Base-by-base conservation (phyloP, 2,888 invertebrate genomes). In the Celastrina argiolus region DNA sequence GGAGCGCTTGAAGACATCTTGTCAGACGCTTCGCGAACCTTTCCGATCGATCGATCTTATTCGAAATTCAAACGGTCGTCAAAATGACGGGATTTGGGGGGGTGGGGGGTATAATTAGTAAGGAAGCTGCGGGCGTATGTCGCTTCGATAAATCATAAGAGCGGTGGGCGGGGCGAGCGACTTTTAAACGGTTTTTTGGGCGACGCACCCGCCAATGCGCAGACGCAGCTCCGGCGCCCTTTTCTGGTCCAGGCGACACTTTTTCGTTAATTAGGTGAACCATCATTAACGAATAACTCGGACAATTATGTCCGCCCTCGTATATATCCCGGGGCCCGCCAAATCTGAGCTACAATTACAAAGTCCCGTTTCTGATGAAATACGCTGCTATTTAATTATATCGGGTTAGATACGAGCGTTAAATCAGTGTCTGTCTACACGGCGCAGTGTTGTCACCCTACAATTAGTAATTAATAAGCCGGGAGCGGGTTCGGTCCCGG, bases 151-250 rank as follows among this genome's bases (percentile, higher is more conserved):
- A 89, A 90, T 90, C 90, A 90, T 90, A 90, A 87, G 89, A 87
- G 88, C 83, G 82, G 82, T 82, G 83, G 90, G 90, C 86, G 90
- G 88, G 77, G 90, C 90, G 83, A 89, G 80, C 85, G 84, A 88
- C 84, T 89, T 89, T 89, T 89, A 89, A 90, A 89, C 87, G 84
- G 87, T 90, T 90, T 90, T 90, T 90, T 89, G 87, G 88, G 86
- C 83, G 82, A 81, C 78, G 76, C 78, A 73, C 77, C 82, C 83
- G 81, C 90, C 90, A 89, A 89, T 88, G 85, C 85, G 81, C 82
- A 83, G 79, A 81, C 51, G 82, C 81, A 76, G 83, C 83, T 84
- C 83, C 82, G 80, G 77, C 83, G 79, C 85, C 88, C 88, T 86
- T 88, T 86, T 88, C 86, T 82, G 87, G 85, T 81, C 82, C 82